Evolutionary conservation across 2,888 invertebrate species (phyloP).

Genomic region (Pachycephus smyrnensis): DNA sequence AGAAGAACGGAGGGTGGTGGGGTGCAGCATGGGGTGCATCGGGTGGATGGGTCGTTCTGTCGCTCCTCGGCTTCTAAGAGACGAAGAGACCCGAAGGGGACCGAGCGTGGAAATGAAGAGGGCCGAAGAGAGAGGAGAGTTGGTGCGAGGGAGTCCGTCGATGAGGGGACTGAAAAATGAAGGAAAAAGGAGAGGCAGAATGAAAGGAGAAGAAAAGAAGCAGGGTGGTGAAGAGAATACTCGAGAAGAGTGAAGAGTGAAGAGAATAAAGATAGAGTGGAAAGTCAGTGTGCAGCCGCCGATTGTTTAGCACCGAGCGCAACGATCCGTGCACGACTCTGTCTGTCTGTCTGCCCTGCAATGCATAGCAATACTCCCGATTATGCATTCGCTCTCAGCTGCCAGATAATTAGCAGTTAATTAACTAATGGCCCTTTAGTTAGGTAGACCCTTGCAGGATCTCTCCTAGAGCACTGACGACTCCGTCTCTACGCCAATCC

Average conservation of each 20-base stretch:
- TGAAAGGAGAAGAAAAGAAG: slow-evolving; percentile 18
- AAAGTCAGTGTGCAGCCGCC: slow-evolving; percentile 37
- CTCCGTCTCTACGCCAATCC: too few species aligned
- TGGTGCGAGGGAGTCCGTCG: slow-evolving; percentile 10
- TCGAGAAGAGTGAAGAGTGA: slow-evolving; percentile 1
- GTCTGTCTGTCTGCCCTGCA: slow-evolving; percentile 51
- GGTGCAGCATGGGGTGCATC: background rate
- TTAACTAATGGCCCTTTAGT: slow-evolving; percentile 63
- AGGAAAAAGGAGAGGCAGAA: slow-evolving; percentile 22
- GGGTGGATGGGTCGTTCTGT: slow-evolving; percentile 3
- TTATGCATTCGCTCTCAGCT: slow-evolving; percentile 52
- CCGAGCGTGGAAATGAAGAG: slow-evolving; percentile 53
- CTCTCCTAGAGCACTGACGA: too few species aligned
- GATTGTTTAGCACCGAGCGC: slow-evolving; percentile 56
- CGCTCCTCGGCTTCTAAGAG: too few species aligned
- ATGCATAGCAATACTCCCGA: slow-evolving; percentile 46
- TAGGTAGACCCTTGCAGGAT: slow-evolving; percentile 35
- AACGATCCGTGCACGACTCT: slow-evolving; percentile 54
- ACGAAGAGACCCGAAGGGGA: slow-evolving; percentile 59
- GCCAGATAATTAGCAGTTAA: slow-evolving; percentile 62
- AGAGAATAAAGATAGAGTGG: slow-evolving; percentile 13
- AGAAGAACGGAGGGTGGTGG: slow-evolving; percentile 46
- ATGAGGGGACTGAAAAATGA: slow-evolving; percentile 23
- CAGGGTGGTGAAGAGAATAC: slow-evolving; percentile 6
- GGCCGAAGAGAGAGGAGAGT: background rate